Base-by-base conservation (phyloP, 2,888 invertebrate genomes). In the Zonitis immaculata region DNA sequence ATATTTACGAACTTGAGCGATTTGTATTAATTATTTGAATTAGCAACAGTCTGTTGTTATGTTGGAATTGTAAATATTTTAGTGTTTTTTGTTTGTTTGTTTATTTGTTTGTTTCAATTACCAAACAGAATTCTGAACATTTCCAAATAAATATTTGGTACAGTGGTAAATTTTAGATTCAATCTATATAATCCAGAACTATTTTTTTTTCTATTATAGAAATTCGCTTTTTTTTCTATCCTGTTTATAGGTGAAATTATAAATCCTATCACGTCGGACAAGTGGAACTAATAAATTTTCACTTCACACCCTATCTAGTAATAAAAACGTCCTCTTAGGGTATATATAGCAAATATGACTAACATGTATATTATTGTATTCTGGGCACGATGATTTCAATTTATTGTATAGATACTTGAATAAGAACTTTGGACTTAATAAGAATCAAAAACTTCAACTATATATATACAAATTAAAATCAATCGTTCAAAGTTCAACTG, bases 231-330 rank as follows among this genome's bases (percentile, higher is more conserved):
- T 56, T 59, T 55, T n/a, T n/a, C n/a, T n/a, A n/a, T n/a, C 57
- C 60, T 63, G 62, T 62, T 63, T 63, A 61, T 62, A 57, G 58
- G 58, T 60, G 51, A 60, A 66, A 67, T 70, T 66, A 60, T 60
- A 56, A 72, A 67, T 61, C 67, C 62, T 59, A 66, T 66, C 71
- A 71, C 72, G 72, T 71, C 64, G 61, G 57, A 49, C 58, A 58
- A 61, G 61, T 64, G 67, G 61, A 69, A 70, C 71, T 71, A 70
- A 72, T 72, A 72, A 71, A 71, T 72, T 72, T 71, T 69, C 70
- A 68, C 71, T 68, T 66, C 68, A 66, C 69, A 69, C 68, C 61
- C 63, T 61, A 58, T 66, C 56, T 61, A 60, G 64, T 67, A 70
- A 70, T 71, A 69, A 70, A 71, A 70, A 69, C 68, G 67, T 67